These are phyloP conservation scores for Abscondita cerata DNA, from an alignment of 2,888 invertebrate genomes.

Conservation along the genomic window DNA sequence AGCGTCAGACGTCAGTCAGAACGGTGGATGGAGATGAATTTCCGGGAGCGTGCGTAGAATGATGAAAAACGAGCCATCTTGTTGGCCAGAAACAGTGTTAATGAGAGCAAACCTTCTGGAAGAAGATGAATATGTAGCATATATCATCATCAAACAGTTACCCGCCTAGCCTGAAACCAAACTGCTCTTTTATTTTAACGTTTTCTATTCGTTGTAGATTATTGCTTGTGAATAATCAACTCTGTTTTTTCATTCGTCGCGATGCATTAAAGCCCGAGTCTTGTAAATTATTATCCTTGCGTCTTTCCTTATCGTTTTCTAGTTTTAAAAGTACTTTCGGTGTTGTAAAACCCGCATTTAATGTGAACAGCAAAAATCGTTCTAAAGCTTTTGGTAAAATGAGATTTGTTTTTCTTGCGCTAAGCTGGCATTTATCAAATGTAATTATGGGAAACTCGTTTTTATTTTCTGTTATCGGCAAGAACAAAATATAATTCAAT, in stretches of 20 bases:
- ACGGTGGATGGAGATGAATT: slow-evolving; percentile 47
- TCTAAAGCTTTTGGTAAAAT: slow-evolving; percentile 13
- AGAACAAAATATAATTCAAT: too few species aligned
- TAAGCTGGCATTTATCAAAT: slow-evolving; percentile 22
- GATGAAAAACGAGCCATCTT: slow-evolving; percentile 53
- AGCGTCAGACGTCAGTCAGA: slow-evolving; percentile 48
- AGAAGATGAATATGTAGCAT: slow-evolving; percentile 46
- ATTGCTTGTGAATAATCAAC: slow-evolving; percentile 27
- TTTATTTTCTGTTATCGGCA: not conserved
- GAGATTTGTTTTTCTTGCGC: slow-evolving; percentile 8
- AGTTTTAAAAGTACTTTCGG: slow-evolving; percentile 24
- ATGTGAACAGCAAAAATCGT: slow-evolving; percentile 17
- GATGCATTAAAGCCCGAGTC: slow-evolving; percentile 16
- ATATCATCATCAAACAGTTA: slow-evolving; percentile 43
- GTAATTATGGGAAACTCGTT: not conserved
- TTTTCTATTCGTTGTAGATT: slow-evolving; percentile 35
- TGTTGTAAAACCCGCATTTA: slow-evolving; percentile 24
- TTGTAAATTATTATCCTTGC: slow-evolving; percentile 25
- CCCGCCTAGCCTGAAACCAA: slow-evolving; percentile 23
- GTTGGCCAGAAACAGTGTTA: slow-evolving; percentile 51
- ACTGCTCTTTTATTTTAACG: slow-evolving; percentile 31
- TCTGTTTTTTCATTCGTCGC: slow-evolving; percentile 19
- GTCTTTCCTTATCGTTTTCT: slow-evolving; percentile 23
- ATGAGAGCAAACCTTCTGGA: slow-evolving; percentile 47
- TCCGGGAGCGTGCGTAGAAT: slow-evolving; percentile 46